phyloP scores from a whole-genome alignment of 2,797 vertebrate species.

The Falco rusticolus region DNA sequence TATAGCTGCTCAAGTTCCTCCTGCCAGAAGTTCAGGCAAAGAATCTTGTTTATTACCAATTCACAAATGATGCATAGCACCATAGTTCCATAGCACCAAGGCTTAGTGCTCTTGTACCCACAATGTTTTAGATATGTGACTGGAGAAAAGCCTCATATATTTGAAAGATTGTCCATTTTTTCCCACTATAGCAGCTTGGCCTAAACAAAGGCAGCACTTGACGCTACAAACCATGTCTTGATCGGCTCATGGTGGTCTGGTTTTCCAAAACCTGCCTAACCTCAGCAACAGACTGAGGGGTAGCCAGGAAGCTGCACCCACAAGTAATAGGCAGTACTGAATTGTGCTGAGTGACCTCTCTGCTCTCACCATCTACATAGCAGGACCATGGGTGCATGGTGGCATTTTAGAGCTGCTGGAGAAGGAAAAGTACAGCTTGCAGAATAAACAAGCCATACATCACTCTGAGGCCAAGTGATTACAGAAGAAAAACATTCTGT shows the following conservation, averaged over 20 bases:
- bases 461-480: background rate
- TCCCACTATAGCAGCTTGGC: background rate
- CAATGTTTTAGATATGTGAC: background rate
- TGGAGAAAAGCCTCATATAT: background rate
- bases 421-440: background rate
- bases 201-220: conserved; percentile 1
- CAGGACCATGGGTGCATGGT: background rate
- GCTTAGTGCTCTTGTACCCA: background rate
- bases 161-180: background rate
- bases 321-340: background rate
- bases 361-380: background rate
- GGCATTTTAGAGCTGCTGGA: background rate
- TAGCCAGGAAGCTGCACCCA: background rate
- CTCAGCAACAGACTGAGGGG: background rate
- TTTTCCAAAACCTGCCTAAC: background rate
- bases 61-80: background rate
- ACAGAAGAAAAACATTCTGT: background rate
- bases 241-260: background rate
- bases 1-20: background rate
- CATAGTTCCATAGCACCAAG: background rate
- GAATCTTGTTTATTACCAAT: background rate
- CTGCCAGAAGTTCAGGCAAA: conserved; percentile 28
- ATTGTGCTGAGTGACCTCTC: background rate
- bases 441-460: background rate
- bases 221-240: background rate